Evolutionary conservation across 2,797 vertebrate genomes (phyloP), one percentile per base, ranked within the genome.

Genomic region (Pseudochromis fuscus): DNA sequence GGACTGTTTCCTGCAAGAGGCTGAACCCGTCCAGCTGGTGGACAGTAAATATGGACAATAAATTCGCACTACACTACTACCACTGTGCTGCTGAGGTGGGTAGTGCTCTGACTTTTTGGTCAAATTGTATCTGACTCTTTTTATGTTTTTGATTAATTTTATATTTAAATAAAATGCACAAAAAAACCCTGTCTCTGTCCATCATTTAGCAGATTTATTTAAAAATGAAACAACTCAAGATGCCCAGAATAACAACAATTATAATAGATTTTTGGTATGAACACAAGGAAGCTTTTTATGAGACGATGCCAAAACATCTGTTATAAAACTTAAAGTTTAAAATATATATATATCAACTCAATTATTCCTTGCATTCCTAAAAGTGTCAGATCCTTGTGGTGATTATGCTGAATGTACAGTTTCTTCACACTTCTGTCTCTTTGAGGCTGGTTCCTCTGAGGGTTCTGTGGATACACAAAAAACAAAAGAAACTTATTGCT

Each of bases 371-470:
- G 15, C 1, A 24, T 37, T 67, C 33, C n/a, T 23, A 8, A 16
- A 15, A 45, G 11, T 35, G 19, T 11, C 16, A 4, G 8, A 23
- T 42, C 0, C 0, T 24, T 19, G 23, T 10, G n/a, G 33, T 45
- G 19, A 51, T 76, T 38, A 68, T 4, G 61, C 67, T 45, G 67
- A 84, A 60, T 82, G 40, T 28, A 82, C 40, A 1, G 73, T 59
- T 40, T 91, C 88, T 45, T 91, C 92, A 87, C 87, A 90, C 86
- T 91, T 94, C 61, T 85, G 93, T 64, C 95, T 96, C 91, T 99
- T 99, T 1, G 92, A 77, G 24, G 92, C 91, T 12, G 96, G 97
- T 71, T 95, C 95, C 72, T 84, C 95, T 79, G 86, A 71, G 45
- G 71, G 21, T 27, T 94, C 94, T 95, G 90, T 65, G 45, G 67